A percentile compares a stretch with the other conserved stretches of the same genome.
Conservation (phyloP, 2,888 invertebrate genomes). For the Nematopogon swammerdamellus region DNA sequence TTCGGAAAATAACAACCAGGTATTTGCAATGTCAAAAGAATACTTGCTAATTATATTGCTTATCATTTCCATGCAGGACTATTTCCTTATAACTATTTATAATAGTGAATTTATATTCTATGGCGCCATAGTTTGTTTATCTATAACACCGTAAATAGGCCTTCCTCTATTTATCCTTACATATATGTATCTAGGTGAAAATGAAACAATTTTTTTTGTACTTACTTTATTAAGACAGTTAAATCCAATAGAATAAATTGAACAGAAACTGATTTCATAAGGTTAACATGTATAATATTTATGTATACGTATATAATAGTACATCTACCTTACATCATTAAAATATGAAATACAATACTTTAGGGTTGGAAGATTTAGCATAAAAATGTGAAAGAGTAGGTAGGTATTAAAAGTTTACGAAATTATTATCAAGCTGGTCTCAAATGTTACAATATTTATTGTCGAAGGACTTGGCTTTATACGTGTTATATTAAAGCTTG, state of each 20-base stretch:
- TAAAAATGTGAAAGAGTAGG: no score
- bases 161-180: no score
- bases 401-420: not conserved
- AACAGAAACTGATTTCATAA: not conserved
- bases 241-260: not conserved
- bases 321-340: no score
- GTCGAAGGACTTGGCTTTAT: slow-evolving; percentile 1
- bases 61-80: no score
- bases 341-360: not conserved
- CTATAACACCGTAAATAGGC: no score
- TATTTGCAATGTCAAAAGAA: not conserved
- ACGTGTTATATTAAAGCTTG: not conserved
- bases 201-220: no score
- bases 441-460: slow-evolving; percentile 6
- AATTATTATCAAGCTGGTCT: slow-evolving; percentile 5
- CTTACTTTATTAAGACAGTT: no score
- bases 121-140: no score
- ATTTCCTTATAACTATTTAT: no score
- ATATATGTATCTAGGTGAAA: not conserved
- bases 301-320: not conserved
- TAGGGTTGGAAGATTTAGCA: not conserved
- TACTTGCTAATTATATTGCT: slow-evolving; percentile 1
- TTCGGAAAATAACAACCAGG: no score
- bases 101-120: no score
- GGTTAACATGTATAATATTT: not conserved